Evolutionary conservation across 2,113 vertebrate genomes (phyloP).

Genomic region (Thermophis baileyi): DNA sequence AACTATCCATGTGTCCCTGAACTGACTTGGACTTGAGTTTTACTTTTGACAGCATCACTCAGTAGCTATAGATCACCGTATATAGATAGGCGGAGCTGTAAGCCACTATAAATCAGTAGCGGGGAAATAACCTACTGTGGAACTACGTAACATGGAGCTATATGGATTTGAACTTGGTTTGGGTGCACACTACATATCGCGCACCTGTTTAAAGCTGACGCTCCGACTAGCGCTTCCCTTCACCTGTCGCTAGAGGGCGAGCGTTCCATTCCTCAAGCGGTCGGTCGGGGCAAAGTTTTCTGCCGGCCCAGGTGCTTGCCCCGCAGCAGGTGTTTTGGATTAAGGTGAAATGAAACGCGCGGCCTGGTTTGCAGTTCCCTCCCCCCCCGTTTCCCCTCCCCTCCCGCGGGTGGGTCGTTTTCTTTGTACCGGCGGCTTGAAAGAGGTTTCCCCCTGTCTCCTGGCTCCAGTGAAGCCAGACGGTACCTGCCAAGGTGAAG

Average conservation of each 20-base stretch:
- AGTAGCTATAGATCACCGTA: background rate
- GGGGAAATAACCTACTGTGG: background rate
- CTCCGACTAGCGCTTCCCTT: background rate
- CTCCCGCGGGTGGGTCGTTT: background rate
- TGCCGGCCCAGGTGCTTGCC: background rate
- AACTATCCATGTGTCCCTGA: background rate
- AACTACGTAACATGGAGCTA: background rate
- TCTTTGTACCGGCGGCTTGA: background rate
- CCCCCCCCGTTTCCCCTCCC: background rate
- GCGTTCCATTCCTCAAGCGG: background rate
- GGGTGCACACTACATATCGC: background rate
- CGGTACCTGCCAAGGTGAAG: conserved; percentile 13
- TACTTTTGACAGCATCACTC: background rate
- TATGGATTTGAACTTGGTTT: background rate
- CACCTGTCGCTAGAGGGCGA: conserved; percentile 31
- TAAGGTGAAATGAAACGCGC: background rate
- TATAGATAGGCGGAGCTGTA: background rate
- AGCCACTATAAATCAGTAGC: background rate
- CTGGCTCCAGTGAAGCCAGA: conserved; percentile 21
- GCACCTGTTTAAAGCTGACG: background rate
- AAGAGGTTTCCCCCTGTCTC: rapidly evolving
- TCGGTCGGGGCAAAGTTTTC: rapidly evolving
- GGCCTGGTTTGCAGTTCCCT: background rate
- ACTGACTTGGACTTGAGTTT: background rate
- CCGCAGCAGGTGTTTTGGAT: background rate